Evolutionary conservation across 1,140 invertebrate genomes (phyloP).

Genomic region (Cydia amplana): DNA sequence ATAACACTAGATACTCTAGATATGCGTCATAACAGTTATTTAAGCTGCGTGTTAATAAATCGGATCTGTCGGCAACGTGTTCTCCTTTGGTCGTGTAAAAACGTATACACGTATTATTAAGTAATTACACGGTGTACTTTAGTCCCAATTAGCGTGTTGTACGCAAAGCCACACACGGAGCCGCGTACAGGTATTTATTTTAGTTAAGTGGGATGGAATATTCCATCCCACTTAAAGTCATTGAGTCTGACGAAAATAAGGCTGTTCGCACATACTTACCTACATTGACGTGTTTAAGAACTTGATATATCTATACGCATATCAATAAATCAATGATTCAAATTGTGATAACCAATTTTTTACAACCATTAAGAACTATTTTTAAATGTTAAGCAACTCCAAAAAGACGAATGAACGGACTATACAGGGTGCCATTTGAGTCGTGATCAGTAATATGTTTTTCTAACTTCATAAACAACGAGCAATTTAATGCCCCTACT

Average conservation of each 20-base stretch:
- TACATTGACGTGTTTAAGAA: neutral
- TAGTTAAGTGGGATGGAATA: slow-evolving; percentile 2
- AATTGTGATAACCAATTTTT: too few species aligned
- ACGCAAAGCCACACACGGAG: neutral
- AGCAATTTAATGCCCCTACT: too few species aligned
- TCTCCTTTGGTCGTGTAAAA: slow-evolving; percentile 29
- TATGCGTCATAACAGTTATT: neutral
- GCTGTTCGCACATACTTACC: neutral
- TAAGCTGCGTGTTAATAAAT: slow-evolving; percentile 11
- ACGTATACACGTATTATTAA: slow-evolving; percentile 25
- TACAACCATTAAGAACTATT: too few species aligned
- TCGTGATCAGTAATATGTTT: too few species aligned
- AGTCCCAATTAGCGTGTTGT: neutral
- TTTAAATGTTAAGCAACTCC: too few species aligned
- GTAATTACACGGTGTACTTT: slow-evolving; percentile 21
- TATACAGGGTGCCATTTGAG: too few species aligned
- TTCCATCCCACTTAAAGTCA: neutral
- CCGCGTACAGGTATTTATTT: slow-evolving; percentile 1
- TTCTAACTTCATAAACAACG: too few species aligned
- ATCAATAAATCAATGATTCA: too few species aligned
- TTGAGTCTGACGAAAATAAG: neutral
- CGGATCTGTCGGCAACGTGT: slow-evolving; percentile 13
- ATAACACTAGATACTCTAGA: neutral
- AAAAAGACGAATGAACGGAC: too few species aligned
- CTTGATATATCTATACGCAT: neutral